phyloP scores from a whole-genome alignment of 2,888 invertebrate species.

The Noctua janthe region DNA sequence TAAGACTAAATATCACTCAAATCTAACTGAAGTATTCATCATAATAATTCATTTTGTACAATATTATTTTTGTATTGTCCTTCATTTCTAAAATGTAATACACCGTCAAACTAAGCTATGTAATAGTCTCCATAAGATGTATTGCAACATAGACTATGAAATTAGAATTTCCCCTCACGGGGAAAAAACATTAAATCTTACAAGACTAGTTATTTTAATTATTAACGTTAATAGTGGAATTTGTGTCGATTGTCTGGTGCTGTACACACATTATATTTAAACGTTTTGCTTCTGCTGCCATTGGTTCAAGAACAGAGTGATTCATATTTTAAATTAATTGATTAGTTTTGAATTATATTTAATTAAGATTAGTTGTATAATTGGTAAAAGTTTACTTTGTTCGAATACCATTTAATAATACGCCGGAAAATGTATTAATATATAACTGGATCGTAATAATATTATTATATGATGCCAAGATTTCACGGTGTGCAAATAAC shows the following conservation, averaged over 20 bases:
- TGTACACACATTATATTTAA: constrained; percentile 16
- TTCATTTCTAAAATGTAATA: constrained; percentile 36
- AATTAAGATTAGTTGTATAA: constrained; percentile 45
- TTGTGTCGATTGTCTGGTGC: constrained; percentile 22
- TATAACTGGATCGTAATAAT: constrained; percentile 16
- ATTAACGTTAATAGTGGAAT: constrained; percentile 25
- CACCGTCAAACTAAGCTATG: constrained; percentile 16
- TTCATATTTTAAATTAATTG: constrained; percentile 42
- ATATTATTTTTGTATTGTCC: constrained; percentile 53
- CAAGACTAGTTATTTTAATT: constrained; percentile 19
- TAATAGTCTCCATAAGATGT: constrained; percentile 19
- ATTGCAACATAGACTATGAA: not conserved
- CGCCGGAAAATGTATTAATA: constrained; percentile 8
- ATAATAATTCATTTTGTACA: constrained; percentile 61
- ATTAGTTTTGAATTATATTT: constrained; percentile 51
- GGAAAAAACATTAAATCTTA: not conserved
- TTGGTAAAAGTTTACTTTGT: constrained; percentile 54
- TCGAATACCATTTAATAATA: constrained; percentile 43
- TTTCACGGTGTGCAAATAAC: not conserved
- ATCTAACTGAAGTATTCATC: constrained; percentile 71
- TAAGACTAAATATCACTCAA: constrained; percentile 69
- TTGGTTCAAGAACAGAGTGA: constrained; percentile 32
- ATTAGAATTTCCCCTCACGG: not conserved
- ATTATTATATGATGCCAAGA: not conserved
- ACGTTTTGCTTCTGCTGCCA: constrained; percentile 13